phyloP scores from a whole-genome alignment of 2,113 vertebrate species.

The Carettochelys insculpta region DNA sequence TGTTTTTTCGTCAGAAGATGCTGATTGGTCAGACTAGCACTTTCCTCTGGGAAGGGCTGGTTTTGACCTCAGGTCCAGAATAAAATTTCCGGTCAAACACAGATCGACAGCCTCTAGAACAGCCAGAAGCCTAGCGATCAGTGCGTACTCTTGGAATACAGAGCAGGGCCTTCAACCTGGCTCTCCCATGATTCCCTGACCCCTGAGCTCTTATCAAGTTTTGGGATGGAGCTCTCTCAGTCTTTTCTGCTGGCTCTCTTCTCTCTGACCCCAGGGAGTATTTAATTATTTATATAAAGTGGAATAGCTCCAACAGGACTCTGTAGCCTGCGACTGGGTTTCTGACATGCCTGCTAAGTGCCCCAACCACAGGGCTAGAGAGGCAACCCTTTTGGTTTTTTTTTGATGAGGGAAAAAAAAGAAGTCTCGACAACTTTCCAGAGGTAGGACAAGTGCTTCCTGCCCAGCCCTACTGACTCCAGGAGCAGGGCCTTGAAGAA shows the following conservation, averaged over 20 bases:
- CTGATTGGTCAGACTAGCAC: neutral
- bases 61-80: neutral
- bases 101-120: neutral
- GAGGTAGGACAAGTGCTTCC: neutral
- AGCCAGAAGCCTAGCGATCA: neutral
- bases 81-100: neutral
- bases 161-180: neutral
- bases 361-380: neutral
- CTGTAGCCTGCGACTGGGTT: neutral
- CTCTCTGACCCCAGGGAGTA: neutral
- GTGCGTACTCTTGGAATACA: neutral
- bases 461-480: neutral
- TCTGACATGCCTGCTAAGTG: neutral
- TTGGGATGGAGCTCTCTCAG: neutral
- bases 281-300: neutral
- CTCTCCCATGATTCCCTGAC: neutral
- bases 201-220: neutral
- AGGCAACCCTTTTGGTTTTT: neutral
- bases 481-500: conserved; percentile 28
- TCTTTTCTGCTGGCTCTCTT: neutral
- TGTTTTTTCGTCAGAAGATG: neutral
- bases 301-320: neutral
- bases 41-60: neutral
- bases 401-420: neutral
- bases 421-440: neutral